phyloP scores from a whole-genome alignment of 1,140 invertebrate species.

The Penaeus chinensis region DNA sequence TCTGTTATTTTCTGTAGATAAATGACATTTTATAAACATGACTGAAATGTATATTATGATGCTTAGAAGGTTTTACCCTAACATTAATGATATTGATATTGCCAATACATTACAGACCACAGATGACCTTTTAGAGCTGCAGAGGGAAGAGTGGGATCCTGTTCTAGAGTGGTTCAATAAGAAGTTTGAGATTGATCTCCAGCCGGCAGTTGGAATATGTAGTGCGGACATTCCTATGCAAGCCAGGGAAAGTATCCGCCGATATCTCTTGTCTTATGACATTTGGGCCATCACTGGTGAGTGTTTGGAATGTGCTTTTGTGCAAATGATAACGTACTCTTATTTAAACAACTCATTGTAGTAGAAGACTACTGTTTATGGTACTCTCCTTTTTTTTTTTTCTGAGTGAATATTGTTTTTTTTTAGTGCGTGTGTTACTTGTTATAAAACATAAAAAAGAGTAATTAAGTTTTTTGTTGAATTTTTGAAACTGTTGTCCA shows the following conservation, averaged over 20 bases:
- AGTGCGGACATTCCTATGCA: slow-evolving; percentile 75
- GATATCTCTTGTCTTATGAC: slow-evolving; percentile 82
- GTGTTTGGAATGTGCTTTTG: neutral
- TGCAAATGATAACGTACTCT: too few species aligned
- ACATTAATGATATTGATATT: neutral
- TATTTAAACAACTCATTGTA: neutral
- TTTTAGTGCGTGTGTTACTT: too few species aligned
- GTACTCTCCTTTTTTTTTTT: too few species aligned
- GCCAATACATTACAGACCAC: slow-evolving; percentile 73
- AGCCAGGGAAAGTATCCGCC: slow-evolving; percentile 77
- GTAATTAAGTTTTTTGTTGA: too few species aligned
- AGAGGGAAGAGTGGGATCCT: slow-evolving; percentile 87
- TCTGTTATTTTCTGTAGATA: too few species aligned
- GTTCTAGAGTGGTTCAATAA: slow-evolving; percentile 89
- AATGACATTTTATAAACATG: too few species aligned
- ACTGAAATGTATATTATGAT: too few species aligned
- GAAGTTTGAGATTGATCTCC: slow-evolving; percentile 79
- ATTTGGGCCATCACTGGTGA: slow-evolving; percentile 83
- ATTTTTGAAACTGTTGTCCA: too few species aligned
- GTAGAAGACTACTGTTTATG: too few species aligned
- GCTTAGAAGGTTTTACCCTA: too few species aligned
- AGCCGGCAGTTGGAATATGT: slow-evolving; percentile 78
- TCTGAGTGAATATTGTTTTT: too few species aligned
- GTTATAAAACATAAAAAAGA: too few species aligned
- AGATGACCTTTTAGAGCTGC: slow-evolving; percentile 80